These are phyloP conservation scores for Naja naja DNA, from an alignment of 2,113 vertebrate species.

Conservation along the genomic window DNA sequence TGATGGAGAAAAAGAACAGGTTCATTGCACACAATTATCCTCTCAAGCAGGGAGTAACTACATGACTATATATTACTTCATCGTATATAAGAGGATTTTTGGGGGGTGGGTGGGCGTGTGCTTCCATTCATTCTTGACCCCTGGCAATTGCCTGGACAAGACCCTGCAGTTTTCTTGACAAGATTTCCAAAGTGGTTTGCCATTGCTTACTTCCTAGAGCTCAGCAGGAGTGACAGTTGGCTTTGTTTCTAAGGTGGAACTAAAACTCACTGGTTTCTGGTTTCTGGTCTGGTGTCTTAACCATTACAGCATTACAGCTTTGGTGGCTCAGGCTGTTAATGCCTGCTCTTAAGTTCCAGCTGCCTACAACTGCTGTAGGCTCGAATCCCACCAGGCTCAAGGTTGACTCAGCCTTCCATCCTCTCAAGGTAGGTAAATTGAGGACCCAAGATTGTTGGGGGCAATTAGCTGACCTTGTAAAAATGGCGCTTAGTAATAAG, in stretches of 20 bases:
- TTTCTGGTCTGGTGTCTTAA: not conserved
- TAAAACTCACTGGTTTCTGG: not conserved
- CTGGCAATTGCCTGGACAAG: not conserved
- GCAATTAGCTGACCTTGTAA: no score
- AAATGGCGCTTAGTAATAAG: no score
- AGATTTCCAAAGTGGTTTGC: not conserved
- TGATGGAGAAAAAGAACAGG: not conserved
- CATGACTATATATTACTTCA: not conserved
- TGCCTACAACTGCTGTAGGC: no score
- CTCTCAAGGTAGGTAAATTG: no score
- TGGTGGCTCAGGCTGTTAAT: no score
- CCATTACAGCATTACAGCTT: not conserved
- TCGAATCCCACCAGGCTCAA: no score
- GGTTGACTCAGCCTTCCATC: no score
- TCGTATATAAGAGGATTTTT: not conserved
- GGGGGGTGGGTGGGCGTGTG: not conserved
- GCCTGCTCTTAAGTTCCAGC: no score
- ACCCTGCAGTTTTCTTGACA: not conserved
- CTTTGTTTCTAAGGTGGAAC: not conserved
- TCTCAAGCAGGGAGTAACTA: slow-evolving; percentile 10
- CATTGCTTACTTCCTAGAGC: not conserved
- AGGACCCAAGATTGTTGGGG: no score
- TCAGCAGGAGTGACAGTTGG: not conserved
- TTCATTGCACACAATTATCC: not conserved
- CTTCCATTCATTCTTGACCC: not conserved